A percentile compares a stretch with the other conserved stretches of the same genome.
Evolutionary conservation across 2,113 vertebrate genomes (phyloP).

Genomic region (Perognathus longimembris): DNA sequence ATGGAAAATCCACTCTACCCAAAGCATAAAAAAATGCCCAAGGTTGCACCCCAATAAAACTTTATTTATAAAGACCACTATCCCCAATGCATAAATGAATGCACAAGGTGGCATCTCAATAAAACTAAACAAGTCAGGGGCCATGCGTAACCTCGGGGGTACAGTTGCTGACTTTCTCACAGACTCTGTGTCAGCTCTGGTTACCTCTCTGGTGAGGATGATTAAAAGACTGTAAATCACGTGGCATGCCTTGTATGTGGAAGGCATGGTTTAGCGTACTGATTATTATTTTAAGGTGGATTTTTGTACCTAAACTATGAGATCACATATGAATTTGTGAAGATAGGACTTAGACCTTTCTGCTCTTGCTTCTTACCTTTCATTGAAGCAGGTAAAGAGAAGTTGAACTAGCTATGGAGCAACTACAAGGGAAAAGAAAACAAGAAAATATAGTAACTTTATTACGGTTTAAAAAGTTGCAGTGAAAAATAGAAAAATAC

Average conservation of each 20-base stretch:
- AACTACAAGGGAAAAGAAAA: background rate
- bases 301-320: background rate
- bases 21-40: fast-evolving
- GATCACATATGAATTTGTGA: background rate
- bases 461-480: background rate
- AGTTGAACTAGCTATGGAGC: background rate
- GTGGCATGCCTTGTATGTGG: fast-evolving
- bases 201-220: fast-evolving
- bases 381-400: background rate
- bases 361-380: background rate
- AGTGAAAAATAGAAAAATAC: background rate
- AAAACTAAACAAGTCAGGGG: background rate
- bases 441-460: background rate
- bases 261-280: too few relatives aligned
- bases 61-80: background rate
- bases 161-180: background rate
- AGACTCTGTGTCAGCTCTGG: background rate
- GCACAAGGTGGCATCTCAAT: background rate
- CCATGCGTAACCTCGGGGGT: background rate
- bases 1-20: background rate
- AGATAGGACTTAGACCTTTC: background rate
- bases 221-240: fast-evolving
- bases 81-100: fast-evolving
- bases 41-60: background rate
- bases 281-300: too few relatives aligned